A percentile compares a stretch with the other conserved stretches of the same genome.
Evolutionary conservation across 1,140 invertebrate species (phyloP).

Genomic region (Chionoecetes opilio): DNA sequence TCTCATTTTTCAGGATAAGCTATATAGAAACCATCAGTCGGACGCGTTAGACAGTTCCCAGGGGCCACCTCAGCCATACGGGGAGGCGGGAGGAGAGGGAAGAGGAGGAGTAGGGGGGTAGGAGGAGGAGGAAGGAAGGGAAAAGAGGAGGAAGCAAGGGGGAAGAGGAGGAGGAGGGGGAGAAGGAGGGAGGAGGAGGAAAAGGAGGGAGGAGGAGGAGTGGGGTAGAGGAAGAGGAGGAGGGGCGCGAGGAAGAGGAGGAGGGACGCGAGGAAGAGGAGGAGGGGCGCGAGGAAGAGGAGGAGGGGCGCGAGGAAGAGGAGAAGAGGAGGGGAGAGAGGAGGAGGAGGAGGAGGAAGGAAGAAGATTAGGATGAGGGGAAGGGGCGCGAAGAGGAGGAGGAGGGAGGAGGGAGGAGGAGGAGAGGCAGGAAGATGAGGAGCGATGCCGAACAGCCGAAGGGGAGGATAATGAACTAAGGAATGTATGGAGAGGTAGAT

Average conservation of each 20-base stretch:
- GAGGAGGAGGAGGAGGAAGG: neutral
- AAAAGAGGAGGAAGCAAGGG: neutral
- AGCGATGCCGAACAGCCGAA: too few relatives aligned
- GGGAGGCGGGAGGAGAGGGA: neutral
- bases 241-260: too few relatives aligned
- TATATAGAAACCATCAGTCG: constrained; percentile 49
- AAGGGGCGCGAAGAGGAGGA: neutral
- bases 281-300: neutral
- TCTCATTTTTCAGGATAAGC: constrained; percentile 56
- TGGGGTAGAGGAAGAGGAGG: neutral
- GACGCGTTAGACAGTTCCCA: constrained; percentile 46
- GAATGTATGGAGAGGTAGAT: neutral
- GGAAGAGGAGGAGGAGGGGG: neutral
- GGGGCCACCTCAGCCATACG: constrained; percentile 58
- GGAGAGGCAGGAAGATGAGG: neutral
- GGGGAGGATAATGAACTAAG: constrained; percentile 17
- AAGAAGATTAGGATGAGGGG: too few relatives aligned
- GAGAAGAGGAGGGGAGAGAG: neutral
- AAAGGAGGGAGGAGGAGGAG: neutral
- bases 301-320: neutral
- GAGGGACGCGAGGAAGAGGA: neutral
- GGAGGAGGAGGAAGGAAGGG: neutral
- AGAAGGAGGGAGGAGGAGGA: neutral
- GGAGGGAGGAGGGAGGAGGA: neutral
- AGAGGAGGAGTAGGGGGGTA: neutral